These are phyloP conservation scores for Sinotaia quadrata DNA, from an alignment of 2,888 invertebrate species.

Conservation along the genomic window DNA sequence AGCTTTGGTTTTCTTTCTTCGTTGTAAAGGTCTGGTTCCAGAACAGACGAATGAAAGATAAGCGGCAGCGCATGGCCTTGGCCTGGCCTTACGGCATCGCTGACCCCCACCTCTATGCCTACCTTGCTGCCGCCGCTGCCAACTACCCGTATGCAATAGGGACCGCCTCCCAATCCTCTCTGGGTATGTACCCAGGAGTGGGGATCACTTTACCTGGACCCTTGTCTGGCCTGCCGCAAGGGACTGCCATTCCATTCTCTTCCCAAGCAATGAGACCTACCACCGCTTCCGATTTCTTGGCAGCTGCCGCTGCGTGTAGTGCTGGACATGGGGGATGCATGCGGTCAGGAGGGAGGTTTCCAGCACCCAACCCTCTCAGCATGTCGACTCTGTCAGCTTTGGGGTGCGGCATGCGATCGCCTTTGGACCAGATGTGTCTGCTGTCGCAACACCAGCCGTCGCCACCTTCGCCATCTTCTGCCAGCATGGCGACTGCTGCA, in stretches of 20 bases:
- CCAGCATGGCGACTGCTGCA: conserved; percentile 2
- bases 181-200: conserved; percentile 2
- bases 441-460: conserved; percentile 11
- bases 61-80: conserved; percentile 93
- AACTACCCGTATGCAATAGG: conserved; percentile 50
- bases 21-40: conserved; percentile 86
- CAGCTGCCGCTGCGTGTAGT: conserved; percentile 11
- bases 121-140: conserved; percentile 85
- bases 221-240: background rate
- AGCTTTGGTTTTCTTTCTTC: background rate
- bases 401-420: conserved; percentile 8
- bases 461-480: background rate
- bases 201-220: conserved; percentile 9
- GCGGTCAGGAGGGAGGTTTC: conserved; percentile 3
- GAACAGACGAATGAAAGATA: conserved; percentile 97
- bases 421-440: conserved; percentile 6
- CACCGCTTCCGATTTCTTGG: conserved; percentile 17
- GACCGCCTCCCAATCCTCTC: background rate
- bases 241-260: conserved; percentile 3
- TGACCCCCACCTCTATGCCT: conserved; percentile 90
- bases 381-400: background rate
- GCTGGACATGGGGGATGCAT: conserved; percentile 6
- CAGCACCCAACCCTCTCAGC: conserved; percentile 9
- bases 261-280: conserved; percentile 1
- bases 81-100: conserved; percentile 89